Conservation (phyloP, 2,797 vertebrate species). For the Melopsittacus undulatus region DNA sequence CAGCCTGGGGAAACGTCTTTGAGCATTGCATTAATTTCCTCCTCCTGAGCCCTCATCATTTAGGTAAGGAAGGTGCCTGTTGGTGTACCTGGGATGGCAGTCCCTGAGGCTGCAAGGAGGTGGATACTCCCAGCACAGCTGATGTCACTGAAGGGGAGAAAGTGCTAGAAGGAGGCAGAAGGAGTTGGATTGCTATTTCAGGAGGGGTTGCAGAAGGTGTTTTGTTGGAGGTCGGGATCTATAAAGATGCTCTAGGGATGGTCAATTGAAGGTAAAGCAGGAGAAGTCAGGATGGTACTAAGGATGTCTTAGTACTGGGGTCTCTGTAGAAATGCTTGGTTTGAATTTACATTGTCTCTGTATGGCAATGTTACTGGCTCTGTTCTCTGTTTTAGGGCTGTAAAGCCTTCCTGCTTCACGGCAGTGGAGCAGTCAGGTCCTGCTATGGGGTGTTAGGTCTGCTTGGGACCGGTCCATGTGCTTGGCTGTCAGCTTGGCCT, state of each 20-base stretch:
- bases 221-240: accelerated
- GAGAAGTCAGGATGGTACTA: not conserved
- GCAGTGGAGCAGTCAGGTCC: accelerated
- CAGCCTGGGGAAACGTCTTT: accelerated
- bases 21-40: not conserved
- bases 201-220: accelerated
- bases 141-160: accelerated
- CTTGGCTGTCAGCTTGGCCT: accelerated
- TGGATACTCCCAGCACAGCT: not conserved
- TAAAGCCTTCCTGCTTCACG: accelerated
- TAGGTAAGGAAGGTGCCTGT: too few species aligned
- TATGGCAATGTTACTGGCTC: accelerated
- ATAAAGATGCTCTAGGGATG: accelerated
- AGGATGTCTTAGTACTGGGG: not conserved
- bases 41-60: not conserved
- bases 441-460: accelerated
- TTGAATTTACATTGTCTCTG: accelerated
- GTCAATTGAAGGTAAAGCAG: accelerated
- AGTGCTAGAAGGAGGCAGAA: not conserved
- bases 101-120: not conserved
- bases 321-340: accelerated
- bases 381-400: accelerated
- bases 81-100: not conserved
- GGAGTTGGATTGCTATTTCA: not conserved
- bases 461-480: accelerated